Conservation (phyloP, 2,888 invertebrate genomes). For the Drosophila anomelani region DNA sequence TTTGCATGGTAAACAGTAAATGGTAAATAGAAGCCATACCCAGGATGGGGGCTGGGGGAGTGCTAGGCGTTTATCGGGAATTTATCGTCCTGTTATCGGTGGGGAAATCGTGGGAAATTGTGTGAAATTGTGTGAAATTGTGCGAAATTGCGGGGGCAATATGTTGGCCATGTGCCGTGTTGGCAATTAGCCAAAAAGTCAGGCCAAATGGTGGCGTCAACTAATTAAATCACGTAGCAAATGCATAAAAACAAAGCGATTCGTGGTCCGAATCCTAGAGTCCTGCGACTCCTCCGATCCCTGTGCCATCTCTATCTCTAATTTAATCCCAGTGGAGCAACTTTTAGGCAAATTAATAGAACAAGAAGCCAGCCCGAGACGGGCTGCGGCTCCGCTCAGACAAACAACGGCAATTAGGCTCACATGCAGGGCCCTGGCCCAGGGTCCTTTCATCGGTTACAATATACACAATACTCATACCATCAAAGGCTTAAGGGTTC, state of each 20-base stretch:
- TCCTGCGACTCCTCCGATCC: not conserved
- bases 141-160: constrained; percentile 39
- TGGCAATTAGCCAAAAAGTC: constrained; percentile 66
- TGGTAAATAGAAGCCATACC: constrained; percentile 26
- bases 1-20: constrained; percentile 48
- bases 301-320: constrained; percentile 6
- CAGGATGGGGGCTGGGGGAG: not conserved
- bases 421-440: constrained; percentile 27
- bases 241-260: constrained; percentile 65
- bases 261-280: constrained; percentile 6
- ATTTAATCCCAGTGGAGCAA: constrained; percentile 40
- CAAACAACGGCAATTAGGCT: constrained; percentile 36
- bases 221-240: constrained; percentile 78
- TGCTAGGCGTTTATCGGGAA: constrained; percentile 35
- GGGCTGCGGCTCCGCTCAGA: not conserved
- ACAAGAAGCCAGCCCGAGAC: constrained; percentile 18
- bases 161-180: constrained; percentile 63
- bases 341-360: constrained; percentile 73
- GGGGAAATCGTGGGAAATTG: constrained; percentile 6
- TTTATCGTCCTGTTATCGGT: not conserved
- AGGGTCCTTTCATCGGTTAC: constrained; percentile 35
- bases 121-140: not conserved
- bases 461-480: constrained; percentile 16
- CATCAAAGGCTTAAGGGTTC: constrained; percentile 66
- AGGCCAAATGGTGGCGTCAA: constrained; percentile 52